Base-by-base conservation (phyloP, 2,113 vertebrate species). In the Phylloscopus whistleri region DNA sequence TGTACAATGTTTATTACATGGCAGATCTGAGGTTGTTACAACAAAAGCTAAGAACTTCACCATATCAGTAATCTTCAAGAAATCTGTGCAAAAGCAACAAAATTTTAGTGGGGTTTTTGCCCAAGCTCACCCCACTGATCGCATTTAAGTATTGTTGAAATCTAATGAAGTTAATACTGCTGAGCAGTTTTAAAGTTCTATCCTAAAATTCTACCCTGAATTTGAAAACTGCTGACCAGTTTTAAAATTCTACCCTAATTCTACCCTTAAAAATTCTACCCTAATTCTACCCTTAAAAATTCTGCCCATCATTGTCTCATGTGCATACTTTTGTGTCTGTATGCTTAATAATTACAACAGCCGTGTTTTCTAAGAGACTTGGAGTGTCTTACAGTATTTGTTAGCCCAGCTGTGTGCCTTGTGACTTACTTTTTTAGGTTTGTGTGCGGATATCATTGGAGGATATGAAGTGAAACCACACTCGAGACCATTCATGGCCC, bases 401-500 rank as follows among this genome's bases (percentile, higher is more conserved):
- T 48, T 75, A 56, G 22, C n/a, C 67, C 19, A 89, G 13, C 19
- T 79, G 7, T 64, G 6, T 75, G 6, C 68, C 66, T 41, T 83
- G 31, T 75, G 59, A 1, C 13, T 85, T 70, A 39, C 75, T 89
- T 89, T 35, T 93, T 90, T 39, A 98, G 98, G 86, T 95, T 86
- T 66, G 23, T 97, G 95, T 76, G 90, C 16, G 19, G 58, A 97
- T 58, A 98, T 98, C 55, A 95, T 98, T 78, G 97, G 98, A 88
- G 98, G 98, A 80, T 2, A 19, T 6, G 49, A 91, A 93, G 97
- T 97, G 19, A 2, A 0, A 75, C 96, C 97, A 64, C 98, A 98
- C 64, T 98, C 98, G 0, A 98, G 95, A 95, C 98, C 98, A 19
- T 98, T 97, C 56, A 98, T 98, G 98, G 97, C 78, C 53, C 84